Base-by-base conservation (phyloP, 1,140 invertebrate species). In the Drosophila sucinea region DNA sequence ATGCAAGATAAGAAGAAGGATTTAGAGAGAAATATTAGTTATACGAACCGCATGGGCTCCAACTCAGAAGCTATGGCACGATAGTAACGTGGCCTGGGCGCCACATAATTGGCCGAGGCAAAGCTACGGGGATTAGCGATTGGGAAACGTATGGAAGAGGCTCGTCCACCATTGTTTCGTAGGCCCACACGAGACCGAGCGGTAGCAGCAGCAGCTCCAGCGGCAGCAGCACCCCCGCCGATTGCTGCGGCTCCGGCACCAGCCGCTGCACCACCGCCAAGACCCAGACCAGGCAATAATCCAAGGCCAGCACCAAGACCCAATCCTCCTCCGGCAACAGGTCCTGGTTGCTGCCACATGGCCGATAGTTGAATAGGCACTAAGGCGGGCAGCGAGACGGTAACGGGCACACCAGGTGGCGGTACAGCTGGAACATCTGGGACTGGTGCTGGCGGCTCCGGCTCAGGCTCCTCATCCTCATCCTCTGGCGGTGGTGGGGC, bases 301-400 rank as follows among this genome's bases (percentile, higher is more conserved):
- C 51, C 30, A 10, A 44, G 4, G 7, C 47, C 32, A 35, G 56
- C 64, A 11, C 68, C 75, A 60, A 84, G 30, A 4, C 76, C 56
- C 4, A 74, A n/a, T 3, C 40, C 80, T 38, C 75, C 73, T 0
- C 83, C 84, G 44, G 65, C 23, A n/a, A 72, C 73, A 0, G 83
- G 90, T 2, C 61, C 70, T 0, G 90, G 90, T 30, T 85, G 78
- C 5, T 77, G 81, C 58, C 86, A 91, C 90, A 91, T 91, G 29
- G 90, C 90, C 1, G 90, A 86, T n/a, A 91, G 56, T 64, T 91
- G 90, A 6, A 91, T 91, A 65, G 90, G 90, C 55, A 91, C 90
- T 58, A 91, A 79, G n/a, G 90, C 90, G 32, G 90, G 90, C 70
- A 91, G 55, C 3, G 90, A 91, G 3, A 91, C 90, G 8, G 90